These are phyloP conservation scores for Eupsilia transversa DNA, from an alignment of 2,888 invertebrate genomes.

Conservation along the genomic window DNA sequence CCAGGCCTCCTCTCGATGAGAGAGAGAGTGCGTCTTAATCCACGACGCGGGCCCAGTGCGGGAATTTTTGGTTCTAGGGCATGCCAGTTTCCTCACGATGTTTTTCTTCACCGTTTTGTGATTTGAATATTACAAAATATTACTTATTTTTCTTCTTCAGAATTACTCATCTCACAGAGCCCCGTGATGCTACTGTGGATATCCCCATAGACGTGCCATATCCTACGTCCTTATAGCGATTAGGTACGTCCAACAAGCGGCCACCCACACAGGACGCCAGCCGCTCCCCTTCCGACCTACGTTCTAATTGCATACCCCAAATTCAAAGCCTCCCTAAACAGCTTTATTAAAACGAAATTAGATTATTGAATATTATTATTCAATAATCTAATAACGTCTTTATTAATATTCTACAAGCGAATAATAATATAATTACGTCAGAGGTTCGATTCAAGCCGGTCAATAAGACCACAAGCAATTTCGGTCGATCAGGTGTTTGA, in stretches of 20 bases:
- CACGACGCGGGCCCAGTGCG: no score
- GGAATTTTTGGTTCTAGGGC: no score
- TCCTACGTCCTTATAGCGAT: constrained; percentile 17
- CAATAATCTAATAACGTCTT: constrained; percentile 41
- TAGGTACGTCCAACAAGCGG: constrained; percentile 22
- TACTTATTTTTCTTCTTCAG: neutral
- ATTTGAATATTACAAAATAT: neutral
- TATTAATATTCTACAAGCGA: constrained; percentile 43
- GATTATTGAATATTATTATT: no score
- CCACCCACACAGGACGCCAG: neutral
- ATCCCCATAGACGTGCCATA: constrained; percentile 23
- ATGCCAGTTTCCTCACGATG: no score
- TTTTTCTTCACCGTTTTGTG: no score
- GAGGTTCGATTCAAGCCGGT: constrained; percentile 32
- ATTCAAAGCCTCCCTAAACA: constrained; percentile 36
- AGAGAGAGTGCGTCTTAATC: no score
- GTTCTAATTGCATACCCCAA: constrained; percentile 50
- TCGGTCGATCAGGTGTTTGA: constrained; percentile 13
- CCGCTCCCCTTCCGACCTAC: constrained; percentile 1
- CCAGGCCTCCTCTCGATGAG: no score
- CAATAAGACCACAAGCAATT: constrained; percentile 49
- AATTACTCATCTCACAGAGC: neutral
- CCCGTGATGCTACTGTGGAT: neutral
- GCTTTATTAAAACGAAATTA: constrained; percentile 53
- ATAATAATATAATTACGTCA: constrained; percentile 47